Evolutionary conservation across 1,140 invertebrate species (phyloP), one percentile per base, ranked within the genome.

Genomic region (Drosophila ironensis): DNA sequence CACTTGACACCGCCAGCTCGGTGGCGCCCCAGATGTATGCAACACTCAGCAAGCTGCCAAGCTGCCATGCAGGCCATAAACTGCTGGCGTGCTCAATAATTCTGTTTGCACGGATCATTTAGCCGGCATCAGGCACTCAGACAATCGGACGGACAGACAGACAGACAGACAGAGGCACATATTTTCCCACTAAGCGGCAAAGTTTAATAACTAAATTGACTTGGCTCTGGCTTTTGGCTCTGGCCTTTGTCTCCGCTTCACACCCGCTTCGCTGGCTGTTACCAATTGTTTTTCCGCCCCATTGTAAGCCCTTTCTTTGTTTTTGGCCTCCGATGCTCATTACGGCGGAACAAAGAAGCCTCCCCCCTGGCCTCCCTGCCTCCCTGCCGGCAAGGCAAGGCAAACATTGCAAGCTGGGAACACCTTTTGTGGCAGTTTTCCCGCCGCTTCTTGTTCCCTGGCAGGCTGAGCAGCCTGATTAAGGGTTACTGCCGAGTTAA

Each of bases 1-100:
- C 76, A 80, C 53, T 81, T 69, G 76, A 76, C 77, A 76, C 70
- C 57, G 35, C 41, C 54, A 30, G 42, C 48, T 48, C 5, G 9
- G 25, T 27, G 25, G n/a, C 30, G 30, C 30, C 59, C 59, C 35
- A 52, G 41, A 47, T 42, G 25, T 19, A 19, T 68, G 64, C 64
- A 67, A 40, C 64, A 57, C 44, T 57, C 24, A 17, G 16, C 12
- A n/a, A n/a, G n/a, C 30, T 33, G 30, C 3, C 28, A 30, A n/a
- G n/a, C 25, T 11, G 11, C 30, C 30, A 11, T 33, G 12, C 46
- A 22, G 59, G 37, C 42, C 64, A 47, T 28, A 33, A 30, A 56
- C 19, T 68, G 50, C 12, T 44, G 48, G 41, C 61, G 35, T 14
- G 14, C 66, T 56, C 66, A 69, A 69, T 69, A 69, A 69, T 57